Evolutionary conservation across 2,113 vertebrate genomes (phyloP), one percentile per base, ranked within the genome.

Genomic region (Saguinus imperator): DNA sequence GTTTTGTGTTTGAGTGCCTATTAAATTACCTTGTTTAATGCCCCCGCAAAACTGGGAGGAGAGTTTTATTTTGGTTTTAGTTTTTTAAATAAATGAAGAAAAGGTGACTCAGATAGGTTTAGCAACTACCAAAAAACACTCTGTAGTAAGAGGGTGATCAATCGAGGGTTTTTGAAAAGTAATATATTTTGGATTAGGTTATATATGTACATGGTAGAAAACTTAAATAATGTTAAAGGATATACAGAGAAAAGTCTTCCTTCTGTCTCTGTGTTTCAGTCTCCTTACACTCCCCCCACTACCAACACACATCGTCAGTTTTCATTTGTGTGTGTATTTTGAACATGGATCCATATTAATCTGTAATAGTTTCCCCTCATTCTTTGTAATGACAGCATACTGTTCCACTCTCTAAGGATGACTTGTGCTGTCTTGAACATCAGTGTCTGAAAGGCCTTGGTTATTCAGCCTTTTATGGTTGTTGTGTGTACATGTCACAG

Each of bases 51-150:
- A 57, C 79, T 29, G n/a, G 43, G 27, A 75, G 48, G 81, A 40
- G 25, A 70, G 40, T 48, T 73, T 73, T 66, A 48, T 64, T 88
- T 89, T 86, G 61, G 25, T 86, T 58, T 94, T 90, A n/a, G 29
- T 86, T 58, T 91, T 87, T n/a, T 57, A 64, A 89, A 57, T 85
- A 88, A 91, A 64, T 61, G 45, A 88, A 94, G 45, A 68, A 76
- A 55, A 95, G 21, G 35, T 48, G 29, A 91, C 77, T 79, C 48
- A 86, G 68, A 88, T 32, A 75, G 40, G 12, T 72, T 72, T 87
- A 76, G 57, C 72, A 81, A 88, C 17, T 61, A 37, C 81, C 14
- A 8, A 82, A 64, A 64, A 61, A 29, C 55, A 68, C 45, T 66
- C 9, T 61, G 2, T 35, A 88, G 17, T 40, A 77, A 48, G 48